phyloP scores from a whole-genome alignment of 2,797 vertebrate species.

The Okamejei kenojei region DNA sequence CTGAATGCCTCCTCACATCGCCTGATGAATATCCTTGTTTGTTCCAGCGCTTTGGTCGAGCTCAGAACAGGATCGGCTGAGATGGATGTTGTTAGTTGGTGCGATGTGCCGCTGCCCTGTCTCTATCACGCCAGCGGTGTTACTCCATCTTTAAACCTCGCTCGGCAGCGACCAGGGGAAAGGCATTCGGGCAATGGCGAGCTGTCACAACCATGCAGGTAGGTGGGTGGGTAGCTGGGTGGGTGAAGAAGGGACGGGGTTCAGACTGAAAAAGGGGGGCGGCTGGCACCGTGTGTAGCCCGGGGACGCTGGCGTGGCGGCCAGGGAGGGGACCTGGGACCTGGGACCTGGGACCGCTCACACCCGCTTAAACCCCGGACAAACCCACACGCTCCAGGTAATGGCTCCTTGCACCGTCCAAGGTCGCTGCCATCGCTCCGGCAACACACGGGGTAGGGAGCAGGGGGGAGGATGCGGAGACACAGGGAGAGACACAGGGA shows the following conservation, averaged over 20 bases:
- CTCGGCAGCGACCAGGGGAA: constrained; percentile 30
- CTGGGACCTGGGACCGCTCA: neutral
- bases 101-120: neutral
- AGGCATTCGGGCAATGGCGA: neutral
- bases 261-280: neutral
- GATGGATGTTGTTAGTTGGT: neutral
- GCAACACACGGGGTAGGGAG: no score
- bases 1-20: neutral
- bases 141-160: constrained; percentile 29
- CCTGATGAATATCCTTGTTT: neutral
- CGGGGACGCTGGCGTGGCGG: no score
- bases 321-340: no score
- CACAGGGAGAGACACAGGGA: no score
- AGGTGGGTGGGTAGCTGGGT: no score
- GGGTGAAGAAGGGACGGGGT: neutral
- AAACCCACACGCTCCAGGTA: neutral
- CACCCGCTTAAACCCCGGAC: neutral
- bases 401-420: constrained; percentile 14
- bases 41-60: neutral
- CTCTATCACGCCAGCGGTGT: neutral
- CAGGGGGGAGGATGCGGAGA: no score
- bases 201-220: constrained; percentile 13
- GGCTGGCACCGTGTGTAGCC: neutral
- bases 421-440: constrained; percentile 9
- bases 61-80: neutral